Conservation (phyloP, 2,113 vertebrate genomes). For the Calidris pygmaea region DNA sequence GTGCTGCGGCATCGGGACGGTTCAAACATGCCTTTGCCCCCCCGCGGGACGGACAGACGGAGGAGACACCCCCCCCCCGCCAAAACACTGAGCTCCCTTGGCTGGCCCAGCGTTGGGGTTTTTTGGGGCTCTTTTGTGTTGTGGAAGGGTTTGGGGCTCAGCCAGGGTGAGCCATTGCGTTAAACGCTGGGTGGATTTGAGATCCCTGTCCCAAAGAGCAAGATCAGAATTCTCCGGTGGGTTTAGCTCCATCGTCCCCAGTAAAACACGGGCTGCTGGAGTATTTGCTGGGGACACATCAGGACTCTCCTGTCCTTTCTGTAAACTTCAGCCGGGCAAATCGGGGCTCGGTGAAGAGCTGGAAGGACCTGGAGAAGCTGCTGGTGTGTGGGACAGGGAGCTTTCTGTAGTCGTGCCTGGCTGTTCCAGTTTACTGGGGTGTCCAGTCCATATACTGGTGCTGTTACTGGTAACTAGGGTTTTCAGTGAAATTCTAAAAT, state of each 20-base stretch:
- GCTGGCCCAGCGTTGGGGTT: not conserved
- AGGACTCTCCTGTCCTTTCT: not conserved
- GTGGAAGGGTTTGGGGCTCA: not conserved
- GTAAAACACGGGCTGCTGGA: not conserved
- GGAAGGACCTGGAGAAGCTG: not conserved
- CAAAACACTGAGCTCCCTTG: not conserved
- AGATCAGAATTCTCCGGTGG: not conserved
- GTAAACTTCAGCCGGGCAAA: not conserved
- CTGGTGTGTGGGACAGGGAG: not conserved
- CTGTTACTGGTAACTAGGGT: not conserved
- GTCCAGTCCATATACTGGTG: rapidly evolving
- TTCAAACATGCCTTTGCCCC: not conserved
- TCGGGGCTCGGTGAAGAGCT: not conserved
- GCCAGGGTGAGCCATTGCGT: not conserved
- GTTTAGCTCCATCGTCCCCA: not conserved
- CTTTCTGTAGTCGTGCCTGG: not conserved
- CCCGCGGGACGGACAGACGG: not conserved
- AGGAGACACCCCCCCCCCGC: not conserved
- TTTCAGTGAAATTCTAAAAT: not conserved
- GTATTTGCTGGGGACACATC: not conserved
- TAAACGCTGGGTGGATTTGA: not conserved
- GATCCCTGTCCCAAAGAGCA: not conserved
- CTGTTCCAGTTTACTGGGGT: not conserved
- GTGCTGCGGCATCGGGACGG: not conserved
- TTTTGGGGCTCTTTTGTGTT: not conserved